Evolutionary conservation across 1,140 invertebrate genomes (phyloP).

Genomic region (Lepidurus arcticus): DNA sequence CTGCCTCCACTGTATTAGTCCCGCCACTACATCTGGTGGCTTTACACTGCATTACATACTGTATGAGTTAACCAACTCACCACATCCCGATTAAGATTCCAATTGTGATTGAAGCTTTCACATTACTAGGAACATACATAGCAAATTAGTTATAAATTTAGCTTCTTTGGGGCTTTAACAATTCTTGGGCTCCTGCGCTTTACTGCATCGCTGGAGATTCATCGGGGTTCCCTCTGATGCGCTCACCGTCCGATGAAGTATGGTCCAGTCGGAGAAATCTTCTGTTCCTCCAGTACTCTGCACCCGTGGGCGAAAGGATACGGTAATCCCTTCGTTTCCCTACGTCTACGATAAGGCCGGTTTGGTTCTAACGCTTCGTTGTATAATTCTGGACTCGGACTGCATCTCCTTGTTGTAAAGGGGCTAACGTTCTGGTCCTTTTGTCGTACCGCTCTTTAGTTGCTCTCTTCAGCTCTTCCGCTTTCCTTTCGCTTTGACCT

Average conservation of each 20-base stretch:
- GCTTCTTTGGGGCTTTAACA: no score
- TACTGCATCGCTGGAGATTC: no score
- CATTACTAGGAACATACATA: no score
- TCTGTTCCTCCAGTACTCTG: conserved; percentile 13
- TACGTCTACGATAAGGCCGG: conserved; percentile 5
- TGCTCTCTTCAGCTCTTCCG: background rate
- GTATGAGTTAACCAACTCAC: background rate
- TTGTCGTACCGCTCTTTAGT: conserved; percentile 14
- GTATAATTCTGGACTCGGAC: conserved; percentile 27
- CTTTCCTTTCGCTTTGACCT: background rate
- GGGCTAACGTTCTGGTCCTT: background rate
- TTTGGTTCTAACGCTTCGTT: conserved; percentile 4
- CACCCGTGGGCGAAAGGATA: background rate
- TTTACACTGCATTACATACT: background rate
- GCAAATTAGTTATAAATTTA: no score
- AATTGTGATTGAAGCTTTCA: background rate
- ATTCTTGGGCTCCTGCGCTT: no score
- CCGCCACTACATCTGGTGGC: background rate
- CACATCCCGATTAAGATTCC: background rate
- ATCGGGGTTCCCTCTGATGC: no score
- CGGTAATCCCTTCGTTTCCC: background rate
- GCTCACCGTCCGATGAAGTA: background rate
- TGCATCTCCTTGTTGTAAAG: background rate
- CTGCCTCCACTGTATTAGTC: background rate
- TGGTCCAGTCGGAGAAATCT: background rate